Conservation (phyloP, 2,888 invertebrate species). For the Adela reaumurella region DNA sequence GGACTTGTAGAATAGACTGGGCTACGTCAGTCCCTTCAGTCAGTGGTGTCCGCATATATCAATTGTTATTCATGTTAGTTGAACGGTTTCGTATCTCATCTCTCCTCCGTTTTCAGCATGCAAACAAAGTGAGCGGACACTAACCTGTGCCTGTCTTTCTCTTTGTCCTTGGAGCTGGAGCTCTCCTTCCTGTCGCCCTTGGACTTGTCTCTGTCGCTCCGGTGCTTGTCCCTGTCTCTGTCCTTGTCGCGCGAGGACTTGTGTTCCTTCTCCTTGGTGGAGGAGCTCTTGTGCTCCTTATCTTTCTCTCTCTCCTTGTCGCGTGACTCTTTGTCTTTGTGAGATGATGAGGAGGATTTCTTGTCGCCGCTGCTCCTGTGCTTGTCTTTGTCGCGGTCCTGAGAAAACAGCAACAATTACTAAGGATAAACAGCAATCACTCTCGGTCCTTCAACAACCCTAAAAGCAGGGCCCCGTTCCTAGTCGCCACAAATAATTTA, state of each 20-base stretch:
- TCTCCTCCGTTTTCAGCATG: too few relatives aligned
- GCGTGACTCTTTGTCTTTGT: constrained; percentile 29
- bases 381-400: constrained; percentile 23
- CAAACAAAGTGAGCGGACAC: neutral
- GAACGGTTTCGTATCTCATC: too few relatives aligned
- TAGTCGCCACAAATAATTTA: too few relatives aligned
- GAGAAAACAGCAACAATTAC: neutral
- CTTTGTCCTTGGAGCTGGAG: constrained; percentile 54
- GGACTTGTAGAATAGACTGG: too few relatives aligned
- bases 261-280: constrained; percentile 41
- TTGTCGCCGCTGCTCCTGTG: constrained; percentile 30
- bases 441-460: too few relatives aligned
- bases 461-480: too few relatives aligned
- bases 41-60: too few relatives aligned
- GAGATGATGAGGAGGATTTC: constrained; percentile 25
- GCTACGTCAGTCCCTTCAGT: too few relatives aligned
- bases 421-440: too few relatives aligned
- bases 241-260: constrained; percentile 31
- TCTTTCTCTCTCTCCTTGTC: constrained; percentile 28
- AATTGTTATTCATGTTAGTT: too few relatives aligned
- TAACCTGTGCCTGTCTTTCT: constrained; percentile 56
- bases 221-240: constrained; percentile 34
- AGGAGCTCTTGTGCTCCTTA: constrained; percentile 25
- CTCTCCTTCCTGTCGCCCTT: constrained; percentile 42
- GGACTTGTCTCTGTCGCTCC: constrained; percentile 44